Percentiles rank a stretch among this genome's conserved stretches.
phyloP scores from a whole-genome alignment of 2,888 invertebrate genomes.

The Himalopsyche tibetana region DNA sequence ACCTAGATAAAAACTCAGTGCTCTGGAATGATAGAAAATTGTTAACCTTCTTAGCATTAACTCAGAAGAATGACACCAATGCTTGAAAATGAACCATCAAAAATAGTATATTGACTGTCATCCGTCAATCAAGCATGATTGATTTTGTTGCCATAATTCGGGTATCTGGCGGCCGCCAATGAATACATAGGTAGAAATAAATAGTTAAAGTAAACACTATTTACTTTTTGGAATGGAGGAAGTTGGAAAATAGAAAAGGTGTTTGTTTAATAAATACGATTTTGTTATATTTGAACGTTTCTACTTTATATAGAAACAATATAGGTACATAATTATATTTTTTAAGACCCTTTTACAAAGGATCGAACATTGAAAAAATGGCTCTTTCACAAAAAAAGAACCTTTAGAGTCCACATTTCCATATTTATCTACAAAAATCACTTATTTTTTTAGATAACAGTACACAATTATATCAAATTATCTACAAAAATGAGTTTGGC shows the following conservation, averaged over 20 bases:
- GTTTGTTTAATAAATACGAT: constrained; percentile 55
- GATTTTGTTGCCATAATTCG: too few relatives aligned
- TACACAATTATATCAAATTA: constrained; percentile 66
- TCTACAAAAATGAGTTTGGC: constrained; percentile 67
- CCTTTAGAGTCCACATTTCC: constrained; percentile 73
- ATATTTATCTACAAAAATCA: constrained; percentile 72
- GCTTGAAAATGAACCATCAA: too few relatives aligned
- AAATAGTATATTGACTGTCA: too few relatives aligned
- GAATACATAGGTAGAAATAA: not conserved
- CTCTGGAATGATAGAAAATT: too few relatives aligned
- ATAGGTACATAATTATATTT: constrained; percentile 71
- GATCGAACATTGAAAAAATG: constrained; percentile 69
- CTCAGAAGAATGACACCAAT: too few relatives aligned
- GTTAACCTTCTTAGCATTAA: too few relatives aligned
- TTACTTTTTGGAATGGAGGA: not conserved
- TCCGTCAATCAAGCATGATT: too few relatives aligned
- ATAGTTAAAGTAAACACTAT: not conserved
- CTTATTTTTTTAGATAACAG: constrained; percentile 65
- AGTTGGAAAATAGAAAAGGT: constrained; percentile 36
- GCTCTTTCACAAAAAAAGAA: constrained; percentile 71
- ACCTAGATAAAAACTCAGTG: too few relatives aligned
- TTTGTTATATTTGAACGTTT: constrained; percentile 65
- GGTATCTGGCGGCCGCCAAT: too few relatives aligned
- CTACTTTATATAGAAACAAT: constrained; percentile 67
- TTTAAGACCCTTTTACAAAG: constrained; percentile 75